Conservation (phyloP, 2,113 vertebrate genomes). For the Charadrius vociferus region DNA sequence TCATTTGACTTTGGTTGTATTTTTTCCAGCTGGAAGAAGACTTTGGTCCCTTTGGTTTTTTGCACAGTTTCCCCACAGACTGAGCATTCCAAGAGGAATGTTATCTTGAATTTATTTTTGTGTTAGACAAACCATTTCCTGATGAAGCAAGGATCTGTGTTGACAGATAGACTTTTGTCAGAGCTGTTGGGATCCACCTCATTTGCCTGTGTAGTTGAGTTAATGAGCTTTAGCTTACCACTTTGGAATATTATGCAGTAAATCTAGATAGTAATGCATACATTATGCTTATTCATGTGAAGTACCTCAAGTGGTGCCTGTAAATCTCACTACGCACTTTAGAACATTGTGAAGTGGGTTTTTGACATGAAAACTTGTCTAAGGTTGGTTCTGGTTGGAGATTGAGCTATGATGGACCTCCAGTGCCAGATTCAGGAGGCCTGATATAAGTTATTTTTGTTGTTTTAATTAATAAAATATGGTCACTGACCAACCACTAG, state of each 20-base stretch:
- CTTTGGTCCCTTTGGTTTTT: background rate
- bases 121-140: background rate
- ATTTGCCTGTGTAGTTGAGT: background rate
- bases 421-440: background rate
- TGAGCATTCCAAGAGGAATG: background rate
- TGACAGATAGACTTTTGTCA: background rate
- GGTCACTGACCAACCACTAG: background rate
- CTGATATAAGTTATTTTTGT: background rate
- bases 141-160: background rate
- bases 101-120: background rate
- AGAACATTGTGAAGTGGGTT: background rate
- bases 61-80: background rate
- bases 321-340: background rate
- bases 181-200: background rate
- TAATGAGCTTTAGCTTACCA: background rate
- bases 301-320: accelerated
- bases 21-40: background rate
- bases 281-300: background rate
- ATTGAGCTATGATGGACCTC: background rate
- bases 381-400: background rate
- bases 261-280: background rate
- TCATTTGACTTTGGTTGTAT: background rate
- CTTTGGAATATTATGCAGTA: background rate
- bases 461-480: background rate
- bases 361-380: background rate